Base-by-base conservation (phyloP, 1,140 invertebrate species). In the Prorops nasuta region DNA sequence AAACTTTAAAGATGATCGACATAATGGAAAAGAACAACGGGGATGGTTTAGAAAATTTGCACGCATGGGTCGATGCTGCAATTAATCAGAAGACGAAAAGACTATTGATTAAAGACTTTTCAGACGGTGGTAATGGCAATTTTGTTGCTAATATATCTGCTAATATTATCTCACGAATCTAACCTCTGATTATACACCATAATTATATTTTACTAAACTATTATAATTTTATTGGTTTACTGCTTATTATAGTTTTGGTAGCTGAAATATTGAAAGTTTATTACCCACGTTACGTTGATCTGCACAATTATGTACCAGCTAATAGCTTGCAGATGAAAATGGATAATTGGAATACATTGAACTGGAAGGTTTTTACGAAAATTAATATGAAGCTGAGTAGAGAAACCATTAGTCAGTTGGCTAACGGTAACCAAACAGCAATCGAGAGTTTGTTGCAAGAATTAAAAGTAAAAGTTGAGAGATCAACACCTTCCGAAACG, bases 311-410 rank as follows among this genome's bases (percentile, higher is more conserved):
- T 56, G 80, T 79, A 1, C 78, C 86, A 0, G 73, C 80, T n/a
- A 86, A 81, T 64, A 81, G 81, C 14, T 70, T 83, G 12, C 66
- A 78, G 0, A 66, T 80, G 16, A 89, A 89, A 64, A 58, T 84
- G 19, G 79, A 82, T 32, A 89, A 89, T 54, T 89, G 87, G 87
- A 77, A 82, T 49, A 86, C 81, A 0, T 66, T 89, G 12, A 89
- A 89, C 58, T 77, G 79, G 15, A 87, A 86, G 60, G 82, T 85
- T 7, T 55, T 87, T 3, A 72, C 74, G 40, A 86, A 86, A 58
- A 68, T 87, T 6, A 76, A 79, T 28, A 64, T 87, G 14, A 76
- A 74, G 37, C 52, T 87, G 15, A 80, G 73, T 31, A 71, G 66
- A 16, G 71, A 78, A 1, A 76, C 78, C 0, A 82, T 87, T 55